Percentiles rank a stretch among this genome's conserved stretches.
phyloP scores from a whole-genome alignment of 2,113 vertebrate genomes.

The Brachypteracias leptosomus region DNA sequence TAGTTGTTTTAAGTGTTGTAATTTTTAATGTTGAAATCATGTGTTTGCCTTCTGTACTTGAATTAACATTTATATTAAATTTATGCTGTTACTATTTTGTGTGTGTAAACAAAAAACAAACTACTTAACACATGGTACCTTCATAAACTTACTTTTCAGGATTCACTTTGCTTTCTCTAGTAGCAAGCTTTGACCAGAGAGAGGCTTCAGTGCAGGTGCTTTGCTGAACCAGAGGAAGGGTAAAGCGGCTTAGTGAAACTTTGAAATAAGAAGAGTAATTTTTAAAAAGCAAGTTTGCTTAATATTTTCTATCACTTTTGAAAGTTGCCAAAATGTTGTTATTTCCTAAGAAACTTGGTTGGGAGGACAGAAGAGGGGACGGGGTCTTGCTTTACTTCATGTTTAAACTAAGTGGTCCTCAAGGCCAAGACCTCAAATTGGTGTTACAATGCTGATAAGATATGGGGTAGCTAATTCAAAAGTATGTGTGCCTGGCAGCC shows the following conservation, averaged over 20 bases:
- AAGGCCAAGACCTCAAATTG: neutral
- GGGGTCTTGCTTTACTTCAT: neutral
- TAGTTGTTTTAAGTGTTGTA: constrained; percentile 63
- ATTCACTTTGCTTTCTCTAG: neutral
- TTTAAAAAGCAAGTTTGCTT: neutral
- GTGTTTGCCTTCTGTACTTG: constrained; percentile 76
- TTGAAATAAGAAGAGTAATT: neutral
- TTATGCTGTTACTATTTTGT: constrained; percentile 53
- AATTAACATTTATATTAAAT: constrained; percentile 77
- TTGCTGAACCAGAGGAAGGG: neutral
- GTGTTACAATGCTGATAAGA: neutral
- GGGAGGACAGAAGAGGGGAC: neutral
- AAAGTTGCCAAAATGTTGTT: neutral
- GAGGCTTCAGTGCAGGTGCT: neutral
- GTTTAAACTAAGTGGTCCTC: neutral
- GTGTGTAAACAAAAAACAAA: neutral
- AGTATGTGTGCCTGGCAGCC: neutral
- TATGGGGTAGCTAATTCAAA: rapidly evolving
- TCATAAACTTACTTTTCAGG: neutral
- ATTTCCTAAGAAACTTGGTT: neutral
- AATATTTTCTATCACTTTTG: neutral
- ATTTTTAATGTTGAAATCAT: constrained; percentile 80
- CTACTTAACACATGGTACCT: neutral
- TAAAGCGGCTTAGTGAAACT: neutral
- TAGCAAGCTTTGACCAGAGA: neutral